Evolutionary conservation across 2,888 invertebrate genomes (phyloP).

Genomic region (Ornithoptera priamus): DNA sequence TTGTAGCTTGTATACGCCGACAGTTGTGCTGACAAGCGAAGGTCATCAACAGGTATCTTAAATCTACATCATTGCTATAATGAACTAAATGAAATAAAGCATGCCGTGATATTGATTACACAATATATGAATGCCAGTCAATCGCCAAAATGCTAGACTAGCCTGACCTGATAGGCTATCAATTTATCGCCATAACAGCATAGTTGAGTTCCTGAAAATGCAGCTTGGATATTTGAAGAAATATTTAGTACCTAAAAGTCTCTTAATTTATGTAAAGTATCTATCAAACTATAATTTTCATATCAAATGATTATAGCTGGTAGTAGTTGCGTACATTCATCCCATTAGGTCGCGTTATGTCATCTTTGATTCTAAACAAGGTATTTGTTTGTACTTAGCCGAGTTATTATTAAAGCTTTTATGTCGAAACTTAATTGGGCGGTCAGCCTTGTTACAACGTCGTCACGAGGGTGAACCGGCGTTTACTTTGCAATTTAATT

Average conservation of each 20-base stretch:
- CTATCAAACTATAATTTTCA: no score
- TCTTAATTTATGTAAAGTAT: no score
- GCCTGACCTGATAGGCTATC: no score
- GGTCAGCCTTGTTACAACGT: constrained; percentile 7
- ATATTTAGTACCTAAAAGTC: no score
- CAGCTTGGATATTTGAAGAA: no score
- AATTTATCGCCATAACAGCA: no score
- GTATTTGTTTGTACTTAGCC: background rate
- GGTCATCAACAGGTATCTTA: background rate
- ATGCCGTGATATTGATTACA: background rate
- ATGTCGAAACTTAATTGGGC: constrained; percentile 12
- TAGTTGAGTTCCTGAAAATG: no score
- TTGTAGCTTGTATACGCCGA: background rate
- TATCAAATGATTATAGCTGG: no score
- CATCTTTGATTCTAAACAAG: background rate
- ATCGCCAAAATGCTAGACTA: no score
- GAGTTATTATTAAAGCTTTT: constrained; percentile 7
- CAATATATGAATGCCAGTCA: background rate
- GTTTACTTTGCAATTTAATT: constrained; percentile 26
- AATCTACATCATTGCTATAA: background rate
- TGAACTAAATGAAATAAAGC: background rate
- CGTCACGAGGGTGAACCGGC: constrained; percentile 7
- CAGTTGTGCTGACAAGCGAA: background rate
- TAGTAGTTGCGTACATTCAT: background rate
- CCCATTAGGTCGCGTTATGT: background rate